These are phyloP conservation scores for Colius striatus DNA, from an alignment of 2,113 vertebrate species.

Conservation along the genomic window DNA sequence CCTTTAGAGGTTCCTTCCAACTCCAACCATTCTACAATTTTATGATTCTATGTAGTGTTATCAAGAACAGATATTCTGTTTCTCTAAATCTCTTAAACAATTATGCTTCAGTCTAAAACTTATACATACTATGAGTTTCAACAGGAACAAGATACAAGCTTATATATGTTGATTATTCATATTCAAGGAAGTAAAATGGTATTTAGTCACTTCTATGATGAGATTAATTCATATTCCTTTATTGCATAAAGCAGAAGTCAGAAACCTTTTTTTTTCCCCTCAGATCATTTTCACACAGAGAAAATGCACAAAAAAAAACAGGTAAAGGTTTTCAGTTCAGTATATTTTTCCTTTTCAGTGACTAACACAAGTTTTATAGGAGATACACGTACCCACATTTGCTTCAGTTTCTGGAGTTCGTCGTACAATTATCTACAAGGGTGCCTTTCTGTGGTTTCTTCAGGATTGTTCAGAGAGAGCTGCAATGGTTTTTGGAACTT, in stretches of 20 bases:
- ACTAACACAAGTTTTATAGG: not conserved
- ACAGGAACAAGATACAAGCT: not conserved
- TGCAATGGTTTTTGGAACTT: conserved; percentile 85
- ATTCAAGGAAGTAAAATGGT: conserved; percentile 15
- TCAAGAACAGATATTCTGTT: not conserved
- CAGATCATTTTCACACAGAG: not conserved
- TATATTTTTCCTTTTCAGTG: not conserved
- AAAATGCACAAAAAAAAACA: not conserved
- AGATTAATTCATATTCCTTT: not conserved
- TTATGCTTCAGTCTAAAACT: not conserved
- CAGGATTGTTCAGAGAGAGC: conserved; percentile 24
- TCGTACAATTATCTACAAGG: not conserved
- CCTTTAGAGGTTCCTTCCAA: too few species aligned
- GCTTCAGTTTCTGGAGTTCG: not conserved
- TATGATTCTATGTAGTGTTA: not conserved
- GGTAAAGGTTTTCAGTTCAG: not conserved
- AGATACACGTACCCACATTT: not conserved
- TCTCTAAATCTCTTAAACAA: not conserved
- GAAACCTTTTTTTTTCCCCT: not conserved
- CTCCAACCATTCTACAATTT: too few species aligned
- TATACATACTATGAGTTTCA: conserved; percentile 34
- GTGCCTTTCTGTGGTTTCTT: not conserved
- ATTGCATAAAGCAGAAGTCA: conserved; percentile 8
- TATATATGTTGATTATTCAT: not conserved
- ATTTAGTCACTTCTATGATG: not conserved